A percentile compares a stretch with the other conserved stretches of the same genome.
Conservation (phyloP, 2,888 invertebrate genomes). For the Drosophila trichaetosa region DNA sequence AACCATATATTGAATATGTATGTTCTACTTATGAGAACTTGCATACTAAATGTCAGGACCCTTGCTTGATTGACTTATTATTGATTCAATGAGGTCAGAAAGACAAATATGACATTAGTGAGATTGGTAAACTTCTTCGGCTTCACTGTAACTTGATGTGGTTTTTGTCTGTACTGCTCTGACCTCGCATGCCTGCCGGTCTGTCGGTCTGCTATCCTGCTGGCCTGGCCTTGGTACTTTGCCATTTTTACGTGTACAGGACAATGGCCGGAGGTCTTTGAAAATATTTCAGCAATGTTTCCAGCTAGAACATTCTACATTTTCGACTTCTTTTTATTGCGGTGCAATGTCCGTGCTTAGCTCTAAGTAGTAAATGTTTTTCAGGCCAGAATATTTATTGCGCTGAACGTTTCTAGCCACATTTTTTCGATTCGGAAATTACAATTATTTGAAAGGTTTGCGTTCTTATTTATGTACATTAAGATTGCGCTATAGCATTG, state of each 20-base stretch:
- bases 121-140: slow-evolving; percentile 3
- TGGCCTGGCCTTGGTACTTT: slow-evolving; percentile 22
- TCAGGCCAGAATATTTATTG: slow-evolving; percentile 62
- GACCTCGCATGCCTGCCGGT: slow-evolving; percentile 9
- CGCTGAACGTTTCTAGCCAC: slow-evolving; percentile 55
- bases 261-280: slow-evolving; percentile 46
- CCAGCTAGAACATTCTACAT: slow-evolving; percentile 34
- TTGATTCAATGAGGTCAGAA: slow-evolving; percentile 1
- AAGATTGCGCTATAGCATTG: slow-evolving; percentile 55
- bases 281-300: slow-evolving; percentile 54
- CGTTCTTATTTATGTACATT: slow-evolving; percentile 56
- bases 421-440: slow-evolving; percentile 48
- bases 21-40: background rate
- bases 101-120: background rate
- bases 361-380: slow-evolving; percentile 56
- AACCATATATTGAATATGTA: slow-evolving; percentile 15
- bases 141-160: slow-evolving; percentile 29
- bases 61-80: background rate
- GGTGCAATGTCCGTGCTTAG: slow-evolving; percentile 41
- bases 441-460: slow-evolving; percentile 76
- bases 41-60: background rate
- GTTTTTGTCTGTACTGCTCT: background rate
- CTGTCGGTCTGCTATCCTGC: slow-evolving; percentile 18
- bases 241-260: slow-evolving; percentile 51
- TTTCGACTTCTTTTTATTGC: slow-evolving; percentile 28